Evolutionary conservation across 1,140 invertebrate genomes (phyloP).

Genomic region (Philotrypesis tridentata): DNA sequence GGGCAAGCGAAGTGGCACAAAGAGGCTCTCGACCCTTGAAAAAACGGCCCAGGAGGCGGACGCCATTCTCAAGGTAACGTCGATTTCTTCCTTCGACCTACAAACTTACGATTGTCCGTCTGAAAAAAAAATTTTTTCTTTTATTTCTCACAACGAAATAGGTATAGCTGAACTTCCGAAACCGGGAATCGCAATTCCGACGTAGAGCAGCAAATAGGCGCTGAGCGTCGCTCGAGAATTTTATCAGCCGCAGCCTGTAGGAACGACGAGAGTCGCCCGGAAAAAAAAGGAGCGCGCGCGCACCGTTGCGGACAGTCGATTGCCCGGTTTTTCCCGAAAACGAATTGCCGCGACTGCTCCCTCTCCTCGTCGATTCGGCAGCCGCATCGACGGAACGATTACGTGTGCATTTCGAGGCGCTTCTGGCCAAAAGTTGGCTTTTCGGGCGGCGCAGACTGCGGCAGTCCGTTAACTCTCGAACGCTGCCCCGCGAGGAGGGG

Average conservation of each 20-base stretch:
- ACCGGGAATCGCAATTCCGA: too few relatives aligned
- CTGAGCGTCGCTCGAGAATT: too few relatives aligned
- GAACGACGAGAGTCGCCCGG: too few relatives aligned
- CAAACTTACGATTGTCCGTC: background rate
- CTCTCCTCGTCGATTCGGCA: background rate
- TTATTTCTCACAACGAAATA: too few relatives aligned
- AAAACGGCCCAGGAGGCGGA: conserved; percentile 73
- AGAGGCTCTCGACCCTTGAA: conserved; percentile 72
- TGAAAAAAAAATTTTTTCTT: too few relatives aligned
- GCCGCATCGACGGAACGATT: background rate
- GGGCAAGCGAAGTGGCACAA: conserved; percentile 69
- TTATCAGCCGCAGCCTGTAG: too few relatives aligned
- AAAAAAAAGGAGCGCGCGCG: too few relatives aligned
- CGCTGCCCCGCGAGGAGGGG: background rate
- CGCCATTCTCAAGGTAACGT: conserved; percentile 70
- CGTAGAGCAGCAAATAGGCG: too few relatives aligned
- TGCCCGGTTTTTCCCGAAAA: too few relatives aligned
- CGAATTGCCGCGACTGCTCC: background rate
- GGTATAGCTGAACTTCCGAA: too few relatives aligned
- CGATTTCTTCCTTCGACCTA: background rate
- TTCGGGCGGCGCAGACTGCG: background rate
- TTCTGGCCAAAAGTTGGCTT: background rate
- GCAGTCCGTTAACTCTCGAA: background rate
- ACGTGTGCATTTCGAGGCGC: background rate
- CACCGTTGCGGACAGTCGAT: too few relatives aligned